Evolutionary conservation across 2,888 invertebrate species (phyloP).

Genomic region (Xestia xanthographa): DNA sequence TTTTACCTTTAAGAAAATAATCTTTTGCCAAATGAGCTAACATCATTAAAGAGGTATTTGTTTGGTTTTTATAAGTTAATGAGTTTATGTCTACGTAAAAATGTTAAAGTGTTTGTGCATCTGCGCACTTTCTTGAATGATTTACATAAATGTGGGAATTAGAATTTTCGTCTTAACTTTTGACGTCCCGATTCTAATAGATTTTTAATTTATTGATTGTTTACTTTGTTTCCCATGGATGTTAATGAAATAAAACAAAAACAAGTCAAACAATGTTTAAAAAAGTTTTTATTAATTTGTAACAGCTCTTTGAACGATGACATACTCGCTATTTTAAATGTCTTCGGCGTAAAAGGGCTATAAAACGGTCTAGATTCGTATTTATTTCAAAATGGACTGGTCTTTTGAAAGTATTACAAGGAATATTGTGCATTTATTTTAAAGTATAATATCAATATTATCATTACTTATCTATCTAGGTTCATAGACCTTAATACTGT

Average conservation of each 20-base stretch:
- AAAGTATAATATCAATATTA: background rate
- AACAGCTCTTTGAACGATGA: background rate
- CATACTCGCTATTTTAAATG: conserved; percentile 56
- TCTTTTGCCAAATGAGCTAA: conserved; percentile 39
- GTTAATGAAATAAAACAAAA: background rate
- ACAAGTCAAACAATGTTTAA: background rate
- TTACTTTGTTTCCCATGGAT: background rate
- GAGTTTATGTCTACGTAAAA: conserved; percentile 37
- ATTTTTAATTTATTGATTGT: background rate
- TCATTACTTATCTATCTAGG: background rate
- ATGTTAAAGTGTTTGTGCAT: conserved; percentile 29
- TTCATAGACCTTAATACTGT: background rate
- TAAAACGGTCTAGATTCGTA: conserved; percentile 54
- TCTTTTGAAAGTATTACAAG: conserved; percentile 3
- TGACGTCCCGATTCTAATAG: background rate
- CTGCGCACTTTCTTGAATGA: conserved; percentile 36
- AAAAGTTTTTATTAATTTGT: background rate
- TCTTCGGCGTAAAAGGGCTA: conserved; percentile 60
- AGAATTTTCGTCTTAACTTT: background rate
- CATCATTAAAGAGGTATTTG: conserved; percentile 44
- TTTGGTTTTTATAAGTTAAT: conserved; percentile 49
- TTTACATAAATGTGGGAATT: conserved; percentile 38
- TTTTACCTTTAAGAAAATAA: conserved; percentile 24
- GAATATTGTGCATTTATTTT: background rate
- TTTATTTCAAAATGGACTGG: conserved; percentile 22